phyloP scores from a whole-genome alignment of 2,797 vertebrate species.

The Cynopterus sphinx region DNA sequence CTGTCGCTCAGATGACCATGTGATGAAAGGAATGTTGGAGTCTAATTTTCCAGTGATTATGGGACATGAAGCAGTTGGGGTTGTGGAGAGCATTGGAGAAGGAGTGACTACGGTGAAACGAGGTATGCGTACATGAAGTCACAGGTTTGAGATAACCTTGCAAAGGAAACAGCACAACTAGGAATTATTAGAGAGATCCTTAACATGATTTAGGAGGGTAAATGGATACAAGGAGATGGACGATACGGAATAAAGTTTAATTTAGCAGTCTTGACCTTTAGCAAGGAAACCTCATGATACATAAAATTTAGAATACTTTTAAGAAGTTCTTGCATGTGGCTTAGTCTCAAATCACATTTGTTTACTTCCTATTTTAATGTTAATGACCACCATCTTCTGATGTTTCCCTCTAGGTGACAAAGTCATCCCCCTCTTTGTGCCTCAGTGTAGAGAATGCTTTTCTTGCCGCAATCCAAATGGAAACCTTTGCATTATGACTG shows the following conservation, averaged over 20 bases:
- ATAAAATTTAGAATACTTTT: neutral
- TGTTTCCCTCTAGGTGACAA: slow-evolving; percentile 81
- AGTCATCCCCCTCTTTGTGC: slow-evolving; percentile 83
- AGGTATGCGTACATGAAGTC: slow-evolving; percentile 82
- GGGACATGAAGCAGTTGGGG: slow-evolving; percentile 92
- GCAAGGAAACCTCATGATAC: neutral
- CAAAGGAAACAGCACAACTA: neutral
- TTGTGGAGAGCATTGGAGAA: slow-evolving; percentile 93
- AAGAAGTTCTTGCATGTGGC: neutral
- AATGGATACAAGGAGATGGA: neutral
- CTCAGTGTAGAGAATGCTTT: slow-evolving; percentile 82
- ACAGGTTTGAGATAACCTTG: neutral
- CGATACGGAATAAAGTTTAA: neutral
- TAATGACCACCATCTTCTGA: neutral
- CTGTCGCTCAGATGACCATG: slow-evolving; percentile 93
- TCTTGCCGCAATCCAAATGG: slow-evolving; percentile 67
- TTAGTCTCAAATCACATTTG: neutral
- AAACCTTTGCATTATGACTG: slow-evolving; percentile 77
- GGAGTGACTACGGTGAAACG: slow-evolving; percentile 92
- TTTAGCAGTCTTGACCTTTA: neutral
- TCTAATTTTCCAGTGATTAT: slow-evolving; percentile 91
- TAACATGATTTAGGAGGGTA: neutral
- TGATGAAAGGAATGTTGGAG: slow-evolving; percentile 86
- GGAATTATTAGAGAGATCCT: neutral
- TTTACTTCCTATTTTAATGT: neutral